phyloP scores from a whole-genome alignment of 2,113 vertebrate genomes.

The Ammospiza nelsoni region DNA sequence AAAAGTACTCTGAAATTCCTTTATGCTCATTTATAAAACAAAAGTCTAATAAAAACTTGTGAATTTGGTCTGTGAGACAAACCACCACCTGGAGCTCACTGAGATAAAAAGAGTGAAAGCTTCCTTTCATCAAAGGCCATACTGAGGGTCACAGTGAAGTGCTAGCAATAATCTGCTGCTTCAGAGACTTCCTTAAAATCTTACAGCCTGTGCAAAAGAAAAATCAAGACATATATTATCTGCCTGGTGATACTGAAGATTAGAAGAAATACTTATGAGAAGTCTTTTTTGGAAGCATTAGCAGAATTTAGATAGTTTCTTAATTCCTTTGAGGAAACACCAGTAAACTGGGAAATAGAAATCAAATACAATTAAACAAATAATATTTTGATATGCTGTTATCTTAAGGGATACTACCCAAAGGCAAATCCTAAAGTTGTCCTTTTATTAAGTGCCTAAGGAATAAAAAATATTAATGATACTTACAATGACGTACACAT shows the following conservation, averaged over 20 bases:
- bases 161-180: background rate
- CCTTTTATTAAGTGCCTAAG: constrained; percentile 66
- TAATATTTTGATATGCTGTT: constrained; percentile 27
- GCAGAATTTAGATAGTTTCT: background rate
- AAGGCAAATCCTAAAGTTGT: constrained; percentile 58
- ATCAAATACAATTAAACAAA: constrained; percentile 59
- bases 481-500: constrained; percentile 50
- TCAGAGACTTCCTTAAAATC: background rate
- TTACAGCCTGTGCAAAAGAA: background rate
- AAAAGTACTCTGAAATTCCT: background rate
- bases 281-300: background rate
- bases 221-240: background rate
- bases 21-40: background rate
- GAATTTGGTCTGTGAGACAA: background rate
- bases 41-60: background rate
- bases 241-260: background rate
- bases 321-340: background rate
- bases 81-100: background rate
- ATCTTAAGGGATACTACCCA: constrained; percentile 37
- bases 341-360: background rate
- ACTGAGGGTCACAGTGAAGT: background rate
- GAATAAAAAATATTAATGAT: constrained; percentile 62
- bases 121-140: background rate
- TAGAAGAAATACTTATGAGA: background rate
- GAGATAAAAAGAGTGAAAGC: background rate